phyloP scores from a whole-genome alignment of 2,888 invertebrate species.

The Lepidocyrtinus sp. region DNA sequence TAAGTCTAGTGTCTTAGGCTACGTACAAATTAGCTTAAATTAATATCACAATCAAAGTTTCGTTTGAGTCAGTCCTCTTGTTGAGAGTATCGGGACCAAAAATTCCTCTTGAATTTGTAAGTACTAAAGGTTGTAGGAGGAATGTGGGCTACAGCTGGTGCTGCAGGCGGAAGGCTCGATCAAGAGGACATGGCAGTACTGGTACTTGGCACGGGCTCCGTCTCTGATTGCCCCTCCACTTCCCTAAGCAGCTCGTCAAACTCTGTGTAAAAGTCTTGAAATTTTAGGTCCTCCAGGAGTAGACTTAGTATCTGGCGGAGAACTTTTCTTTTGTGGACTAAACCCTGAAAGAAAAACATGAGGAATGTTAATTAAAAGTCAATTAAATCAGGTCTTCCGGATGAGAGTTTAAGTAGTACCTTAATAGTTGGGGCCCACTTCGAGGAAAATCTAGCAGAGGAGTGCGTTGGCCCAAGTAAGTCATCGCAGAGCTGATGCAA shows the following conservation, averaged over 20 bases:
- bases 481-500: slow-evolving; percentile 84
- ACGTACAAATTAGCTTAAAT: no score
- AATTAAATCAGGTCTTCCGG: no score
- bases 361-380: no score
- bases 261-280: slow-evolving; percentile 68
- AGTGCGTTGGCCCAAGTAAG: slow-evolving; percentile 83
- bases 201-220: not conserved
- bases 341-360: slow-evolving; percentile 55
- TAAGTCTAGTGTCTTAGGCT: no score
- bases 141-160: no score
- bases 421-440: slow-evolving; percentile 71
- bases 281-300: slow-evolving; percentile 65
- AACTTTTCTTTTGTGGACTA: slow-evolving; percentile 63
- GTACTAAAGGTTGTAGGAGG: no score
- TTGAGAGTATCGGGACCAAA: slow-evolving; percentile 8
- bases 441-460: slow-evolving; percentile 76
- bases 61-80: not conserved
- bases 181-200: no score
- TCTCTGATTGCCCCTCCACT: slow-evolving; percentile 42
- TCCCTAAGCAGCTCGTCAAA: slow-evolving; percentile 65
- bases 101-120: no score
- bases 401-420: no score
- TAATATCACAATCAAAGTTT: slow-evolving; percentile 15
- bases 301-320: slow-evolving; percentile 63
- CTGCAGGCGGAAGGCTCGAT: no score